phyloP scores from a whole-genome alignment of 1,140 invertebrate genomes.

The Meloidogyne hapla region DNA sequence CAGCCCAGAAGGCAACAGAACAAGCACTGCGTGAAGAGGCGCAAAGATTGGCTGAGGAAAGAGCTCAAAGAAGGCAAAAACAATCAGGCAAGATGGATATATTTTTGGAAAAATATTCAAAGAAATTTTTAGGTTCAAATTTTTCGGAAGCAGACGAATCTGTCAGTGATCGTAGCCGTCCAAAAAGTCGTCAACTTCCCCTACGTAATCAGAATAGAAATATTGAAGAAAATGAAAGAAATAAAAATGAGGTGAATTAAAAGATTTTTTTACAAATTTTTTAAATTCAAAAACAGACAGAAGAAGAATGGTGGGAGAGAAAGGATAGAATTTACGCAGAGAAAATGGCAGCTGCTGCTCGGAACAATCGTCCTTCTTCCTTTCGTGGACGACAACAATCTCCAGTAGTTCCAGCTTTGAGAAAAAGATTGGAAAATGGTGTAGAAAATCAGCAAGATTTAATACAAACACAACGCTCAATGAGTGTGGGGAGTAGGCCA shows the following conservation, averaged over 20 bases:
- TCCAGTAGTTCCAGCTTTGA: slow-evolving; percentile 27
- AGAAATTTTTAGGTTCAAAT: neutral
- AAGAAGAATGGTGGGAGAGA: slow-evolving; percentile 42
- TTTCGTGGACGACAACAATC: slow-evolving; percentile 9
- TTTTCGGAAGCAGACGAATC: neutral
- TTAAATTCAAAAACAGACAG: too few relatives aligned
- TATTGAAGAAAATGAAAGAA: slow-evolving; percentile 15
- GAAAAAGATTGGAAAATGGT: neutral
- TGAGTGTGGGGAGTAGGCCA: neutral
- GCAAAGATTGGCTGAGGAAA: neutral
- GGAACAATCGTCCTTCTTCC: neutral
- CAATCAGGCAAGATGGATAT: neutral
- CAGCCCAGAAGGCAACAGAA: slow-evolving; percentile 34
- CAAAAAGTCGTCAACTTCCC: neutral
- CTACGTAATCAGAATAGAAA: neutral
- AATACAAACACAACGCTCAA: neutral
- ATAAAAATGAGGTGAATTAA: neutral
- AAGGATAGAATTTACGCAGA: slow-evolving; percentile 21
- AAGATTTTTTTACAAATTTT: neutral
- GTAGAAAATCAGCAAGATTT: neutral
- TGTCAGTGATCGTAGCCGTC: neutral
- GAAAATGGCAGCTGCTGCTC: neutral
- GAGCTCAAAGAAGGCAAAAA: neutral
- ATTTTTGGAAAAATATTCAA: neutral
- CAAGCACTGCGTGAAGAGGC: slow-evolving; percentile 13